Conservation (phyloP, 2,797 vertebrate species). For the Molossus molossus region DNA sequence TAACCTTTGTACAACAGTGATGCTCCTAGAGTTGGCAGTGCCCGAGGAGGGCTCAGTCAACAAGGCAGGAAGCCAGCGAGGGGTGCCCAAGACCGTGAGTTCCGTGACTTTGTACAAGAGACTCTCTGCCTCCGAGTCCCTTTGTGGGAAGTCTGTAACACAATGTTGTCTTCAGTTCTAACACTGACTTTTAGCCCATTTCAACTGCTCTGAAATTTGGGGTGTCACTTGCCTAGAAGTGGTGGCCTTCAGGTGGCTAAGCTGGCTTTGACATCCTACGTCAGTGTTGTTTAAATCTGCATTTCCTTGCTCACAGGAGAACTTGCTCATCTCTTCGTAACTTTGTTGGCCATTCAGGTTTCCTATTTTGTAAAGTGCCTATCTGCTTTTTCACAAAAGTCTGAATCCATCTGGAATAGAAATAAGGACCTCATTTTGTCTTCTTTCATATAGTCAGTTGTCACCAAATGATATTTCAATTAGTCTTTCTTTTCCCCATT, state of each 20-base stretch:
- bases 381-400: background rate
- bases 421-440: background rate
- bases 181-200: background rate
- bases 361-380: background rate
- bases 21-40: background rate
- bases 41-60: background rate
- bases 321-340: background rate
- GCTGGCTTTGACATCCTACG: background rate
- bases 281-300: background rate
- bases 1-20: background rate
- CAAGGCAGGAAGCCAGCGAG: background rate
- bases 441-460: background rate
- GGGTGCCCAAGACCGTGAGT: background rate
- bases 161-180: background rate
- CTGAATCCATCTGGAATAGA: background rate
- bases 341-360: background rate
- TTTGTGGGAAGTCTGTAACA: background rate
- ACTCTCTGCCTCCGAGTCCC: background rate
- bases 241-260: background rate
- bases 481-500: background rate
- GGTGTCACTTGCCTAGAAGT: background rate
- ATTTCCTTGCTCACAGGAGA: background rate
- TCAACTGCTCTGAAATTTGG: background rate
- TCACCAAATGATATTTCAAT: background rate
- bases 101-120: background rate